Base-by-base conservation (phyloP, 2,113 vertebrate species). In the Madoqua kirkii region DNA sequence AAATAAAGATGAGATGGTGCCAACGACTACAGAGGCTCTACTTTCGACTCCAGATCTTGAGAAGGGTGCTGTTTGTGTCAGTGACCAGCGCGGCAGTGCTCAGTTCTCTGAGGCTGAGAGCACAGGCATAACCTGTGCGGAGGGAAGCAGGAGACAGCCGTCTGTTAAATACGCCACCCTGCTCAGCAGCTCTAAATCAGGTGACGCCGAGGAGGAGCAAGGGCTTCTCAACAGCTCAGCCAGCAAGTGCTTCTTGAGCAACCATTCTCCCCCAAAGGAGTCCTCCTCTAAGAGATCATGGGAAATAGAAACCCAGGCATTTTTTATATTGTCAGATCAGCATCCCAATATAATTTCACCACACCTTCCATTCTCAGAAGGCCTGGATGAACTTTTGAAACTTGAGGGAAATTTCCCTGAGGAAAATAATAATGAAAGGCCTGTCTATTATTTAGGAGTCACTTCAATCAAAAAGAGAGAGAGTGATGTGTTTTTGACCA, bases 121-220 rank as follows among this genome's bases (percentile, higher is more conserved):
- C 0, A 21, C 27, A 0, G 67, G 48, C 48, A 45, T 82, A 36
- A n/a, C 14, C 43, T 15, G 91, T 40, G 92, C 96, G 15, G 98
- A 98, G 2, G 96, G 89, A 94, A 71, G 15, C 97, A 98, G 0
- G 36, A 98, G 98, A 43, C 99, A 99, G 91, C 98, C 99, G 0
- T 99, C 98, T 1, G 98, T 99, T 31, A 99, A 97, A 15, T 99
- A 99, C 0, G 98, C 99, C 7, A 98, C 99, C 0, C 89, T 99
- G 27, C 15, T 99, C 31, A 87, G 98, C 31, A 95, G 88, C 6
- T 96, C 97, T 7, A 95, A 96, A 17, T 94, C 97, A 3, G 36
- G 97, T 3, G 98, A 98, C 12, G 94, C 96, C 0, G 97, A 97
- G 5, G 98, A 97, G 0, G 93, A 98, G 83, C 98, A 98, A 11